These are phyloP conservation scores for Eutolmus rufibarbis DNA, from an alignment of 2,888 invertebrate species.

Conservation along the genomic window DNA sequence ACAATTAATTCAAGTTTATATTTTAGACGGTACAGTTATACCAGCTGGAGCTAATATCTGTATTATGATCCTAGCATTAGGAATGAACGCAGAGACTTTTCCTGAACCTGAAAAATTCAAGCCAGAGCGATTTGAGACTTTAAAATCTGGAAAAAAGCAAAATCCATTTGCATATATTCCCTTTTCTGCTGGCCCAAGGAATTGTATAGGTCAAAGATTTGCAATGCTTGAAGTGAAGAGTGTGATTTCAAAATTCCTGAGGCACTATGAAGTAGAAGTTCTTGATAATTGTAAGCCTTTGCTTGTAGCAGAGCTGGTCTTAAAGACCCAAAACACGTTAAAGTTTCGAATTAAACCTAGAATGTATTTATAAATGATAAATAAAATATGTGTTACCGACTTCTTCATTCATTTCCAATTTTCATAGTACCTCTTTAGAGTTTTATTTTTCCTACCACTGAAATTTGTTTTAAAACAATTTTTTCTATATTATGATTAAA, in stretches of 20 bases:
- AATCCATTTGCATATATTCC: slow-evolving; percentile 61
- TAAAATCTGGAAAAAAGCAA: slow-evolving; percentile 55
- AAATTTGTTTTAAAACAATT: not conserved
- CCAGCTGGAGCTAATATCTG: slow-evolving; percentile 60
- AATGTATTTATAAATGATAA: not conserved
- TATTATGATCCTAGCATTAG: slow-evolving; percentile 57
- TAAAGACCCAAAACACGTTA: slow-evolving; percentile 59
- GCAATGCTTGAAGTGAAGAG: slow-evolving; percentile 61
- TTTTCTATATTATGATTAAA: not conserved
- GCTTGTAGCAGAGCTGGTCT: slow-evolving; percentile 58
- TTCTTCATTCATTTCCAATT: not conserved
- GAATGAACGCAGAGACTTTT: slow-evolving; percentile 56
- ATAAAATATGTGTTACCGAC: not conserved
- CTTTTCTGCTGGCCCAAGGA: slow-evolving; percentile 61
- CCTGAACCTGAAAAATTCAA: slow-evolving; percentile 56
- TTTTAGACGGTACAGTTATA: slow-evolving; percentile 58
- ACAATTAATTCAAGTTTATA: not conserved
- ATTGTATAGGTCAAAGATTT: slow-evolving; percentile 62
- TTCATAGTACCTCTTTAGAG: not conserved
- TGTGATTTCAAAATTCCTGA: slow-evolving; percentile 57
- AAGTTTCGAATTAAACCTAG: slow-evolving; percentile 57
- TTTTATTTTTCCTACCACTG: no score
- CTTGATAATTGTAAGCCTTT: slow-evolving; percentile 53
- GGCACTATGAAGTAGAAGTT: slow-evolving; percentile 57
- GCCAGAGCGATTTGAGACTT: slow-evolving; percentile 60